These are phyloP conservation scores for Siphonodentalium dalli DNA, from an alignment of 2,888 invertebrate genomes.

Conservation along the genomic window DNA sequence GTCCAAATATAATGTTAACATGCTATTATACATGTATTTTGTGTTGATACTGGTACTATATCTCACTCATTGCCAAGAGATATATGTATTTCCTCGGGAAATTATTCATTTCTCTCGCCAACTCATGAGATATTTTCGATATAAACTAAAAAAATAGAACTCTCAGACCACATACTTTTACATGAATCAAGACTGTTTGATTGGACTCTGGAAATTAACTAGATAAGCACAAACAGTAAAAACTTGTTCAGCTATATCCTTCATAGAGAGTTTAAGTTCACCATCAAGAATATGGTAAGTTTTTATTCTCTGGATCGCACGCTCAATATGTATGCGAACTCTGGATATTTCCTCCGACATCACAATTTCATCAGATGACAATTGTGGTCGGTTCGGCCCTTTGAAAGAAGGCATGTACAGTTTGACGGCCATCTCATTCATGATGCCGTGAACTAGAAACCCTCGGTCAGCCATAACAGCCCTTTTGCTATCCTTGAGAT, in stretches of 20 bases:
- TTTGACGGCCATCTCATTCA: constrained; percentile 17
- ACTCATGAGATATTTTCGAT: no score
- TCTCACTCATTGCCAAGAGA: no score
- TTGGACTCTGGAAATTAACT: constrained; percentile 19
- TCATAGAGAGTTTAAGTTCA: constrained; percentile 13
- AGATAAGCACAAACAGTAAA: constrained; percentile 21
- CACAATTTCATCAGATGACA: constrained; percentile 1
- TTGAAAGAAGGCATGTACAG: constrained; percentile 23
- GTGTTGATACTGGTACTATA: no score
- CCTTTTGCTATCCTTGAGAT: constrained; percentile 6
- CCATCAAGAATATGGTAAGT: constrained; percentile 14
- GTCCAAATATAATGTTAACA: no score
- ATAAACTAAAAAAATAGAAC: no score
- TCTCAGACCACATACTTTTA: no score
- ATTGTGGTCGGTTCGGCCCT: constrained; percentile 12
- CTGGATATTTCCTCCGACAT: constrained; percentile 16
- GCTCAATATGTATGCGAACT: constrained; percentile 17
- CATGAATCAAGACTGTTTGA: not conserved
- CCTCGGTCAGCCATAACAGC: constrained; percentile 24
- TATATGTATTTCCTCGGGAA: no score
- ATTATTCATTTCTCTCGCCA: no score
- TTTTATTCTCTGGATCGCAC: constrained; percentile 16
- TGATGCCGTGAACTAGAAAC: constrained; percentile 7
- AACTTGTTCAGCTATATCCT: constrained; percentile 19
- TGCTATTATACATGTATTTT: no score